A percentile compares a stretch with the other conserved stretches of the same genome.
These are phyloP conservation scores for Chymomyza procnemis DNA, from an alignment of 2,888 invertebrate genomes.

Conservation along the genomic window DNA sequence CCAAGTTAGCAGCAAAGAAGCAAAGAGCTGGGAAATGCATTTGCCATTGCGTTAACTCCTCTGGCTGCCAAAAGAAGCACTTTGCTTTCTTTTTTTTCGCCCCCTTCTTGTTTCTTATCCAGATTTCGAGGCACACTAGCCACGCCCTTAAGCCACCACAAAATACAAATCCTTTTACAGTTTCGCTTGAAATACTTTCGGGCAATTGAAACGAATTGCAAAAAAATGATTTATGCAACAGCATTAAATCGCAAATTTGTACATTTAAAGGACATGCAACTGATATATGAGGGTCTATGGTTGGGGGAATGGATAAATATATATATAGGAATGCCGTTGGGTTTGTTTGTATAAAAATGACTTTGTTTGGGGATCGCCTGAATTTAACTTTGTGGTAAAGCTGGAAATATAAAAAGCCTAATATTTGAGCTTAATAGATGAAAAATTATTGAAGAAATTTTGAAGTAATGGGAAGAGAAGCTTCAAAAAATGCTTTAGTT, in stretches of 20 bases:
- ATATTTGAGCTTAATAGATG: too few species aligned
- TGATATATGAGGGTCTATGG: conserved; percentile 48
- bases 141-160: conserved; percentile 39
- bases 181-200: conserved; percentile 52
- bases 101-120: conserved; percentile 12
- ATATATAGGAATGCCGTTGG: neutral
- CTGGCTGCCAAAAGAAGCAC: conserved; percentile 8
- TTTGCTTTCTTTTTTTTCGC: conserved; percentile 17
- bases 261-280: conserved; percentile 42
- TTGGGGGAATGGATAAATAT: conserved; percentile 16
- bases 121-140: conserved; percentile 31
- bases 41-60: conserved; percentile 42
- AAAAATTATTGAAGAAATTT: too few species aligned
- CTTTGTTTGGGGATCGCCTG: neutral
- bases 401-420: neutral
- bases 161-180: conserved; percentile 30
- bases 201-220: conserved; percentile 65
- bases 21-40: conserved; percentile 46
- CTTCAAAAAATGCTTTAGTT: too few species aligned
- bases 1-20: conserved; percentile 37
- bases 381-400: neutral
- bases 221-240: conserved; percentile 74
- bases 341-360: neutral
- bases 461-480: too few species aligned
- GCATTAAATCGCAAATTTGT: conserved; percentile 72